Conservation (phyloP, 2,113 vertebrate species). For the Amazona guildingii region DNA sequence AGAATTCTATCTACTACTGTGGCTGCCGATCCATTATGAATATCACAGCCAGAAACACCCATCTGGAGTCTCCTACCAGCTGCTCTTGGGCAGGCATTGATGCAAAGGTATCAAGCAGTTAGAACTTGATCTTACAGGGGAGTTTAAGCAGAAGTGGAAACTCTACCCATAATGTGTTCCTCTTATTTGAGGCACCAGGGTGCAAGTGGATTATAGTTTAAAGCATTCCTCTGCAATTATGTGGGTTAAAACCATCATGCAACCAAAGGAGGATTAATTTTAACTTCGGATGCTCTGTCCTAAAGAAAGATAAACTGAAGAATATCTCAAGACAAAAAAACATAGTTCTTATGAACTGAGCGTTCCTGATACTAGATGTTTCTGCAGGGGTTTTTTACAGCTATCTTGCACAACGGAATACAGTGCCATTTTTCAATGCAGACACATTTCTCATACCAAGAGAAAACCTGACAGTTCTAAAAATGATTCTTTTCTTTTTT, state of each 20-base stretch:
- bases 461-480: conserved; percentile 26
- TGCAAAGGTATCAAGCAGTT: neutral
- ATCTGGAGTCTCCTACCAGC: conserved; percentile 40
- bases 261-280: neutral
- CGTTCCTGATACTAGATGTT: neutral
- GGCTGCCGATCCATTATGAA: conserved; percentile 33
- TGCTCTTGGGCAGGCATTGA: neutral
- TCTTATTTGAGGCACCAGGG: neutral
- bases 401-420: neutral
- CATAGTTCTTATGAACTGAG: neutral
- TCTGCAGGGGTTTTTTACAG: neutral
- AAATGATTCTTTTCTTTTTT: neutral
- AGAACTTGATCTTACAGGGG: neutral
- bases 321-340: neutral
- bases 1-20: conserved; percentile 23
- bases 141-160: neutral
- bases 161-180: neutral
- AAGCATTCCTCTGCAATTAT: neutral
- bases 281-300: neutral
- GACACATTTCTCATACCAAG: neutral
- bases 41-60: conserved; percentile 32
- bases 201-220: neutral
- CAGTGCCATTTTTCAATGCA: neutral
- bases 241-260: neutral
- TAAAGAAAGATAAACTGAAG: neutral